Base-by-base conservation (phyloP, 2,797 vertebrate genomes). In the Xerus rutilus region DNA sequence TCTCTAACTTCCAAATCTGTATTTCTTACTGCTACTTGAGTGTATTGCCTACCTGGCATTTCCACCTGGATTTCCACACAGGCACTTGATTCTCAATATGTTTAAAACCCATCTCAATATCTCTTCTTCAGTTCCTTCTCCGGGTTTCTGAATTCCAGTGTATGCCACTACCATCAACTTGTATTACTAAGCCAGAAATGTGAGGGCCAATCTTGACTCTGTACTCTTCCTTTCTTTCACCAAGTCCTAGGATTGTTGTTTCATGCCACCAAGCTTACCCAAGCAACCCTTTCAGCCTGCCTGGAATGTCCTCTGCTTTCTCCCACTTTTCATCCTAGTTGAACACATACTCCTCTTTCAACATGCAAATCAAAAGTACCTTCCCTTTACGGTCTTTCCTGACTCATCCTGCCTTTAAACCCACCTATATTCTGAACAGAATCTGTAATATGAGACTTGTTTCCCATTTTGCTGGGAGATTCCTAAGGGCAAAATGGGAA, bases 71-170 rank as follows among this genome's bases (percentile, higher is more conserved):
- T 86, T 79, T 83, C 52, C 62, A 94, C 52, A 90, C 11, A 78
- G 67, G 28, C 1, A 69, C 17, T 81, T 94, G 35, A 83, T 83
- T 94, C 70, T 93, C 47, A 62, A 2, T 86, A 94, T 30, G 35
- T 94, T 96, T 76, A 93, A 88, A 97, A 89, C 45, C 23, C 1
- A 78, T 52, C 49, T 90, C 76, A 95, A 81, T 32, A 94, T 84
- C 62, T 93, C 57, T 7, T 77, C 69, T 85, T 59, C 72, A 82
- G 49, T 62, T 76, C 52, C 78, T 95, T 94, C 65, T 84, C 76
- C 81, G 14, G 73, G 54, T 84, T 87, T 28, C 73, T 23, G 39
- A 67, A 95, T 81, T 47, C 20, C 70, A 94, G 21, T 11, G 83
- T 79, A 95, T 43, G 64, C 21, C 25, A 54, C 89, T 54, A 83